Conservation (phyloP, 2,888 invertebrate species). For the Netelia melanura region DNA sequence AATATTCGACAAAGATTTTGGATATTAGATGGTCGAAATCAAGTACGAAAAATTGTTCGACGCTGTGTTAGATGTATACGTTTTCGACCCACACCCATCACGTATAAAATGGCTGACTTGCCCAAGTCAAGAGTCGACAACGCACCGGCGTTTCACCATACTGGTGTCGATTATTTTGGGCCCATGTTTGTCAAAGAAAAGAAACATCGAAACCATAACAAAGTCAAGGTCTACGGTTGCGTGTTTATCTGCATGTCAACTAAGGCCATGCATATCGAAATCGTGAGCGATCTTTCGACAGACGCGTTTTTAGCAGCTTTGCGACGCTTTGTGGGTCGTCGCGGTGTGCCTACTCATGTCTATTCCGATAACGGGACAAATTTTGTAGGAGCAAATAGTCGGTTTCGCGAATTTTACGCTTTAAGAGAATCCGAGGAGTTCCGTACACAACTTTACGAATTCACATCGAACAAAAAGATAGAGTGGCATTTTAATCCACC, state of each 20-base stretch:
- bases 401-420: slow-evolving; percentile 53
- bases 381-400: neutral
- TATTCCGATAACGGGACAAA: slow-evolving; percentile 62
- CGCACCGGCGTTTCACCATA: too few species aligned
- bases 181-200: slow-evolving; percentile 29
- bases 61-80: too few species aligned
- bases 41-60: too few species aligned
- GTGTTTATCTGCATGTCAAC: slow-evolving; percentile 63
- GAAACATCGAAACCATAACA: slow-evolving; percentile 16
- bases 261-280: slow-evolving; percentile 59
- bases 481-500: too few species aligned
- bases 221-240: slow-evolving; percentile 37
- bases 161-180: slow-evolving; percentile 52
- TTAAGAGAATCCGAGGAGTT: slow-evolving; percentile 44
- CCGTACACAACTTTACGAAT: neutral
- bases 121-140: too few species aligned
- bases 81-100: too few species aligned
- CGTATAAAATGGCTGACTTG: too few species aligned
- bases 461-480: too few species aligned
- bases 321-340: slow-evolving; percentile 53
- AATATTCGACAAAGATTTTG: too few species aligned
- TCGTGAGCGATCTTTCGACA: slow-evolving; percentile 39
- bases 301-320: slow-evolving; percentile 62
- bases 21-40: too few species aligned
- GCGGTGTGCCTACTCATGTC: slow-evolving; percentile 46